phyloP scores from a whole-genome alignment of 2,113 vertebrate species.

The Cettia cetti region DNA sequence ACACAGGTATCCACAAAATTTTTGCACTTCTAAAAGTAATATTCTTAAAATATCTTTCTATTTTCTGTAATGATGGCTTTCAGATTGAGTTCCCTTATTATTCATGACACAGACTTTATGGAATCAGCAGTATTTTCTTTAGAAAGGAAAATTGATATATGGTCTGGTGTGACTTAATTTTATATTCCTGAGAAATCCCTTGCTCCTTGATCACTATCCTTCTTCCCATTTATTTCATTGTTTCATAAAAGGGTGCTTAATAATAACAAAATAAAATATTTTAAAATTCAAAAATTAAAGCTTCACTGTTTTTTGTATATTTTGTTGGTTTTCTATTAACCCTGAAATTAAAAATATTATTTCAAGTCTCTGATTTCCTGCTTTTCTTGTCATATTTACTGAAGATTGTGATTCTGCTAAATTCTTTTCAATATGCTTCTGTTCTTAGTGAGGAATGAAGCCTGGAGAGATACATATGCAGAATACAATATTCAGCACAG shows the following conservation, averaged over 20 bases:
- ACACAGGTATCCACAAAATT: background rate
- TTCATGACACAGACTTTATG: background rate
- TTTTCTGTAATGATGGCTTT: background rate
- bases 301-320: background rate
- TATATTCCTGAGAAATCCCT: background rate
- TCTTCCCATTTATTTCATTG: background rate
- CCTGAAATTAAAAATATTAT: background rate
- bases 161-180: background rate
- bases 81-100: background rate
- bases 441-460: background rate
- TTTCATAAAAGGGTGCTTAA: background rate
- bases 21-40: background rate
- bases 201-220: background rate
- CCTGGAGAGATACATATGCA: background rate
- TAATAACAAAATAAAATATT: background rate
- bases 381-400: background rate
- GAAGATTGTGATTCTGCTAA: background rate
- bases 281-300: background rate
- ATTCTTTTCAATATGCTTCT: background rate
- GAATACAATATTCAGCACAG: background rate
- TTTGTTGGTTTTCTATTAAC: background rate
- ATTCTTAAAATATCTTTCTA: background rate
- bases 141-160: background rate
- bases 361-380: background rate
- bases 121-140: background rate